Conservation (phyloP, 2,113 vertebrate genomes). For the Poeciliopsis retropinna region DNA sequence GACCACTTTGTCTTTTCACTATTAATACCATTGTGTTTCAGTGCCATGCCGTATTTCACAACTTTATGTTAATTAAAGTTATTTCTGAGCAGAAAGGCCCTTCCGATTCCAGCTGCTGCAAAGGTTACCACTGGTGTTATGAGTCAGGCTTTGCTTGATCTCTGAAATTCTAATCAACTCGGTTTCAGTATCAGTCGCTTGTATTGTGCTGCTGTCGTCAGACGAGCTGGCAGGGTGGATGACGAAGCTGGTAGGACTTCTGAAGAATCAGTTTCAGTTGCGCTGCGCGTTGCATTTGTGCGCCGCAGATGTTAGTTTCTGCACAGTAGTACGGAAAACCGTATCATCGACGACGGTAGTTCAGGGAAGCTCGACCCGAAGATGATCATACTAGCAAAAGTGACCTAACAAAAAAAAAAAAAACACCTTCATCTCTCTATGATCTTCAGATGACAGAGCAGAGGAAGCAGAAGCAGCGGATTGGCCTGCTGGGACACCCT, state of each 20-base stretch:
- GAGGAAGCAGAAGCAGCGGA: slow-evolving; percentile 98
- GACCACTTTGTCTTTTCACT: slow-evolving; percentile 53
- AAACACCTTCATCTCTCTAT: slow-evolving; percentile 5
- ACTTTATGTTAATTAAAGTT: slow-evolving; percentile 37
- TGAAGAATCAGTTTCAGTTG: slow-evolving; percentile 24
- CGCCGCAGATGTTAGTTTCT: slow-evolving; percentile 21
- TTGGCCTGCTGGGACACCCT: slow-evolving; percentile 93
- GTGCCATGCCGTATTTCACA: slow-evolving; percentile 28
- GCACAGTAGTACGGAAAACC: neutral
- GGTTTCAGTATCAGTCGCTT: slow-evolving; percentile 63
- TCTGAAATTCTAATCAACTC: slow-evolving; percentile 56
- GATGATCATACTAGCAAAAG: neutral
- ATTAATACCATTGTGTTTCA: slow-evolving; percentile 49
- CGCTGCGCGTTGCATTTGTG: slow-evolving; percentile 3
- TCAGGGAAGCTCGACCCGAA: neutral
- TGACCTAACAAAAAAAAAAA: neutral
- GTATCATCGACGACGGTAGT: neutral
- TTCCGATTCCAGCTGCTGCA: slow-evolving; percentile 9
- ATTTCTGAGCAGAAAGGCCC: slow-evolving; percentile 32
- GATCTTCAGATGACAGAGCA: slow-evolving; percentile 96
- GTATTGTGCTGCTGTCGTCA: slow-evolving; percentile 54
- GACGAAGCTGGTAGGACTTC: slow-evolving; percentile 28
- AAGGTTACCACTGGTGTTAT: slow-evolving; percentile 53
- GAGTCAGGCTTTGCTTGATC: slow-evolving; percentile 58
- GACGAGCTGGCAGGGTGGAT: slow-evolving; percentile 23